phyloP scores from a whole-genome alignment of 2,113 vertebrate species.

The Platycercus adscitus region DNA sequence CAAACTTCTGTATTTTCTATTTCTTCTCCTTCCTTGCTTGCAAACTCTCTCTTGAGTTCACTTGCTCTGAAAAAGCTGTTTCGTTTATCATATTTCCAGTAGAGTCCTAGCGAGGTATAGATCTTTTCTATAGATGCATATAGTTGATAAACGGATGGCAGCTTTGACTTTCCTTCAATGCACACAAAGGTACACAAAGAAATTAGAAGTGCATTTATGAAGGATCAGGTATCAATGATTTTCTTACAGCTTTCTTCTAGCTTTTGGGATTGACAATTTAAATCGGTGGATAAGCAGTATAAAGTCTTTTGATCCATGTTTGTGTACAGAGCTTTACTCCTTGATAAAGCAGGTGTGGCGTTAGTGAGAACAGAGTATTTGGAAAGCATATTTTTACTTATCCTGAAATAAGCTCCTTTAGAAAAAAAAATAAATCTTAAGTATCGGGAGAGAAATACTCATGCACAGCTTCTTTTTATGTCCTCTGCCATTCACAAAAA shows the following conservation, averaged over 20 bases:
- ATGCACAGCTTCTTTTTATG: neutral
- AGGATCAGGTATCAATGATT: neutral
- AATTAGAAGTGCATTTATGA: neutral
- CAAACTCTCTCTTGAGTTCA: neutral
- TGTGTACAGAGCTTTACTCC: neutral
- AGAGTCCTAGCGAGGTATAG: neutral
- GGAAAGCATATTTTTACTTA: neutral
- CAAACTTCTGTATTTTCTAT: neutral
- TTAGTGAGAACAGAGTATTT: neutral
- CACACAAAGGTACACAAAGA: neutral
- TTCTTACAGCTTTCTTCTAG: neutral
- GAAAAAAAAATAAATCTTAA: neutral
- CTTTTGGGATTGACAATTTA: neutral
- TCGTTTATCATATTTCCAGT: neutral
- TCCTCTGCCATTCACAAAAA: neutral
- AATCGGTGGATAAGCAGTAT: neutral
- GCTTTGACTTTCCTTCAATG: neutral
- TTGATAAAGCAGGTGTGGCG: neutral
- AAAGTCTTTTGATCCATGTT: neutral
- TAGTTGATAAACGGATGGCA: neutral
- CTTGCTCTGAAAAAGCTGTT: neutral
- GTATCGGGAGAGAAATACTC: neutral
- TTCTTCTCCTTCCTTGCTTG: neutral
- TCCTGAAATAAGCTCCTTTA: neutral
- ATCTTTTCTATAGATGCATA: neutral